phyloP scores from a whole-genome alignment of 2,888 invertebrate species.

The Nephrotoma flavescens region DNA sequence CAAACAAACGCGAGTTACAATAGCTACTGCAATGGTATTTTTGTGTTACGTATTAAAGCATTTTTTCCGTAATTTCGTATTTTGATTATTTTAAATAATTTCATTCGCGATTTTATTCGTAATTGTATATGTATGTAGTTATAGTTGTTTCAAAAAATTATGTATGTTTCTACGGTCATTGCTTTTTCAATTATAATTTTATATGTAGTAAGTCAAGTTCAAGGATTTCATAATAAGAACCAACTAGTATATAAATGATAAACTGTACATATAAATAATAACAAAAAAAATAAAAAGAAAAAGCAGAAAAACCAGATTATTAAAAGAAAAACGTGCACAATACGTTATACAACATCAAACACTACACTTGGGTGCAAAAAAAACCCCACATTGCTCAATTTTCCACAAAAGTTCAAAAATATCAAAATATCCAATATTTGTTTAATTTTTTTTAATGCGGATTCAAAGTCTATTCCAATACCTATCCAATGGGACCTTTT shows the following conservation, averaged over 20 bases:
- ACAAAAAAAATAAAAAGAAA: neutral
- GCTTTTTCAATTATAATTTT: conserved; percentile 2
- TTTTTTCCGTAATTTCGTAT: neutral
- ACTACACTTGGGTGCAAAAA: too few relatives aligned
- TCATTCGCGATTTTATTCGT: neutral
- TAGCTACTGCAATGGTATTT: too few relatives aligned
- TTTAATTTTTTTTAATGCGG: too few relatives aligned
- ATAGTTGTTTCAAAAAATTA: neutral
- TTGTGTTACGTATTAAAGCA: neutral
- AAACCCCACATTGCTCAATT: too few relatives aligned
- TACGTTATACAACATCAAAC: neutral
- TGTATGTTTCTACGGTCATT: neutral
- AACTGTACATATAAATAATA: neutral
- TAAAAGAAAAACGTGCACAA: neutral
- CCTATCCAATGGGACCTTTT: too few relatives aligned
- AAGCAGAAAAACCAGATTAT: neutral
- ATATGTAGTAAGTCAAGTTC: conserved; percentile 4
- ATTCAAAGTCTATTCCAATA: too few relatives aligned
- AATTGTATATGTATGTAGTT: neutral
- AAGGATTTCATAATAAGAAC: conserved; percentile 2
- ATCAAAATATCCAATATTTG: too few relatives aligned
- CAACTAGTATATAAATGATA: neutral
- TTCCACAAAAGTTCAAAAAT: too few relatives aligned
- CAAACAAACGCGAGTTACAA: too few relatives aligned
- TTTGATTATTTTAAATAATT: neutral